Evolutionary conservation across 2,888 invertebrate species (phyloP), one percentile per base, ranked within the genome.

Genomic region (Andrena chrysosceles): DNA sequence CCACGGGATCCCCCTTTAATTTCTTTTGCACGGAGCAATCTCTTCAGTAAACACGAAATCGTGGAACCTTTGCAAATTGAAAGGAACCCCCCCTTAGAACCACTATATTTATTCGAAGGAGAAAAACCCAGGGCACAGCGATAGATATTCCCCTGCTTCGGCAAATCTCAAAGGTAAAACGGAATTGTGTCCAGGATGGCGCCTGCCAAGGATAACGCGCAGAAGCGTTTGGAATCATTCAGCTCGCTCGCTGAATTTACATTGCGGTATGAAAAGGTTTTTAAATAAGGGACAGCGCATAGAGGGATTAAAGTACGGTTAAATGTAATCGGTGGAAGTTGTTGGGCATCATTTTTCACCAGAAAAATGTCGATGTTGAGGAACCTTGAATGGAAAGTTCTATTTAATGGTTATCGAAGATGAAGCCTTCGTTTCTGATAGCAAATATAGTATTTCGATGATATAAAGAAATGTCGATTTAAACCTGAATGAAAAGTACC

Each of bases 21-120:
- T 87, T 76, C 77, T 74, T 79, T 77, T 69, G 35, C 77, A 33
- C 60, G 54, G 68, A 23, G 26, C 75, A 77, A 82, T 82, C 76
- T 67, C 69, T 60, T 77, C 62, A 62, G 78, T 72, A 86, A 86
- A 86, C 81, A 86, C 69, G 26, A 71, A 70, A 77, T 85, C 77
- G 78, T 59, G 66, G 48, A 42, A 16, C 48, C 29, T 33, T 68
- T 49, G 71, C 52, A 69, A 81, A 84, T 84, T 78, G 73, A 76
- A 77, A 81, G 68, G 64, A 63, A 66, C 42, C 10, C 20, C 48
- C 8, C 7, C 16, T 42, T 42, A 20, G 48, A 3, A n/a, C 13
- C 23, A 20, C 23, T 72, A n/a, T 74, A 31, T 82, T 82, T 75
- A 68, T 82, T 67, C 10, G 20, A 1, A 0, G 56, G 20, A 49